These are phyloP conservation scores for Fundulus diaphanus DNA, from an alignment of 2,797 vertebrate genomes.

Conservation along the genomic window DNA sequence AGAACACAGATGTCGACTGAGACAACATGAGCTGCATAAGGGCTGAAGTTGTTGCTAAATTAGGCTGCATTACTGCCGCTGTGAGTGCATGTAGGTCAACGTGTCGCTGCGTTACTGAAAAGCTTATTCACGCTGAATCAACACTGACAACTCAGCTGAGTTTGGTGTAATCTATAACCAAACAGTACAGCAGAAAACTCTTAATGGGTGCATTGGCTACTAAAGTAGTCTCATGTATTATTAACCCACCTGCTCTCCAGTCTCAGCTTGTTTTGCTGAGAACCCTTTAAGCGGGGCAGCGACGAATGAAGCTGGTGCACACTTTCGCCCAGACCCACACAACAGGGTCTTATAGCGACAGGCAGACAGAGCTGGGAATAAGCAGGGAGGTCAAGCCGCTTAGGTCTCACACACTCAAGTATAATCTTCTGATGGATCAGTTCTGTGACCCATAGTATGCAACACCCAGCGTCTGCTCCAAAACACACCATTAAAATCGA, in stretches of 20 bases:
- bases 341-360: slow-evolving; percentile 21
- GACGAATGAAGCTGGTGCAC: slow-evolving; percentile 33
- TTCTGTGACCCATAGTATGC: slow-evolving; percentile 14
- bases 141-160: background rate
- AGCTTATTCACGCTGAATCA: background rate
- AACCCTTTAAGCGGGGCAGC: slow-evolving; percentile 36
- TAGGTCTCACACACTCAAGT: slow-evolving; percentile 36
- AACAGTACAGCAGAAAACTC: slow-evolving; percentile 16
- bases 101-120: background rate
- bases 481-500: background rate
- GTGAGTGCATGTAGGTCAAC: background rate
- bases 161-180: slow-evolving; percentile 1
- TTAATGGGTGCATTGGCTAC: slow-evolving; percentile 54
- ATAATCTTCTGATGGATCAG: slow-evolving; percentile 46
- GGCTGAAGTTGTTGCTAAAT: background rate
- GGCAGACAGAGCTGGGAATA: slow-evolving; percentile 22
- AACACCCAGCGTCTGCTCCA: slow-evolving; percentile 15
- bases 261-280: slow-evolving; percentile 39
- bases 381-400: slow-evolving; percentile 52
- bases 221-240: slow-evolving; percentile 72
- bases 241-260: slow-evolving; percentile 58
- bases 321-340: slow-evolving; percentile 40
- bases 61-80: background rate
- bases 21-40: background rate
- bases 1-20: background rate